phyloP scores from a whole-genome alignment of 2,113 vertebrate species.

The Pedionomus torquatus region DNA sequence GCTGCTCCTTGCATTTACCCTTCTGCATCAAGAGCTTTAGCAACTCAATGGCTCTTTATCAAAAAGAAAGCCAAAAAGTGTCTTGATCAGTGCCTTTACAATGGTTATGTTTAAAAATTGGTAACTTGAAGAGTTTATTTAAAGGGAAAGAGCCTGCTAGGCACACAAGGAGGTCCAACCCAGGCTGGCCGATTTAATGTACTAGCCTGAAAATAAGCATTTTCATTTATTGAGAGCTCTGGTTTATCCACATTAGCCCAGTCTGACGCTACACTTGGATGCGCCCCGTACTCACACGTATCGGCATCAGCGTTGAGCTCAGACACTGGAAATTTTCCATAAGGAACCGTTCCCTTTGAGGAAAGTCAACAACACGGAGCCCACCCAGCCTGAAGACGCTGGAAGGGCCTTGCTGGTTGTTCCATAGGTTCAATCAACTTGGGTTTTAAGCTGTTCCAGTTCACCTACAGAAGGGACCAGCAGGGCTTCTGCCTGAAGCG shows the following conservation, averaged over 20 bases:
- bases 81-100: not conserved
- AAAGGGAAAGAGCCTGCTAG: not conserved
- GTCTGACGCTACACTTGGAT: not conserved
- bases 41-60: not conserved
- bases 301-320: not conserved
- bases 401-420: not conserved
- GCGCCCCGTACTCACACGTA: accelerated
- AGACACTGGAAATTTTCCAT: not conserved
- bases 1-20: not conserved
- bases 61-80: not conserved
- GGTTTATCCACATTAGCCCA: accelerated
- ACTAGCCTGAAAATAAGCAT: not conserved
- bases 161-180: not conserved
- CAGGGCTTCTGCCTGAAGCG: not conserved
- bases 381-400: not conserved
- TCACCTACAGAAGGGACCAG: not conserved
- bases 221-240: not conserved
- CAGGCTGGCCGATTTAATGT: not conserved
- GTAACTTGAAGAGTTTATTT: not conserved
- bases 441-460: not conserved
- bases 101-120: not conserved
- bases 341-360: not conserved
- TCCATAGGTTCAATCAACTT: not conserved
- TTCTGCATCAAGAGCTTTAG: not conserved
- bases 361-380: not conserved